These are phyloP conservation scores for Poeciliopsis occidentalis DNA, from an alignment of 2,113 vertebrate species.

Conservation along the genomic window DNA sequence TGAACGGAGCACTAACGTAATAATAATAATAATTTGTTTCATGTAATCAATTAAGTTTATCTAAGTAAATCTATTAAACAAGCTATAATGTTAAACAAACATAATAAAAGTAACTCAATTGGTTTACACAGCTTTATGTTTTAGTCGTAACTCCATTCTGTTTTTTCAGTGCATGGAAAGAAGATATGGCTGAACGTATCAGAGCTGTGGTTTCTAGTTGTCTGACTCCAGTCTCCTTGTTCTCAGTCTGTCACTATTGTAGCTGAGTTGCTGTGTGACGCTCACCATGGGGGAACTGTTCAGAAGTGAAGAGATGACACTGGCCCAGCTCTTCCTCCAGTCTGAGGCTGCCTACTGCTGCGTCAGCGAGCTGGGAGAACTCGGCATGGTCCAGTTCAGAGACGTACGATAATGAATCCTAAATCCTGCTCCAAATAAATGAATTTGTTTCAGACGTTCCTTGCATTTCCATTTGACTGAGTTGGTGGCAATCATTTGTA, in stretches of 20 bases:
- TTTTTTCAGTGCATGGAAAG: no score
- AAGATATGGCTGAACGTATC: no score
- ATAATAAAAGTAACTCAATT: no score
- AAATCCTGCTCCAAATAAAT: background rate
- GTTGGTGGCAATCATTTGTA: background rate
- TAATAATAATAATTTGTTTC: no score
- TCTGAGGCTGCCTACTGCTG: constrained; percentile 96
- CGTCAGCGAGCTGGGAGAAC: constrained; percentile 94
- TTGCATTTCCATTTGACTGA: no score
- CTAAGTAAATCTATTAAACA: no score
- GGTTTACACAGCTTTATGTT: no score
- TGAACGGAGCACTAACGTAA: no score
- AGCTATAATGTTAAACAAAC: no score
- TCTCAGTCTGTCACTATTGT: background rate
- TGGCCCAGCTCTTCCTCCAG: constrained; percentile 94
- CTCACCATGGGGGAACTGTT: constrained; percentile 91
- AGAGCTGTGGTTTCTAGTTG: no score
- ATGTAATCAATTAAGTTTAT: no score
- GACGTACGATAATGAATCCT: constrained; percentile 83
- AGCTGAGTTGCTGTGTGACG: background rate
- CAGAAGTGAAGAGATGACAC: constrained; percentile 95
- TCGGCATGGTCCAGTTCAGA: constrained; percentile 95
- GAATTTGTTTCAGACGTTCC: background rate
- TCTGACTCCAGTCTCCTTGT: background rate
- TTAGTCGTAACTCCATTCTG: no score